A percentile compares a stretch with the other conserved stretches of the same genome.
phyloP scores from a whole-genome alignment of 1,140 invertebrate species.

The Bombyx mori region DNA sequence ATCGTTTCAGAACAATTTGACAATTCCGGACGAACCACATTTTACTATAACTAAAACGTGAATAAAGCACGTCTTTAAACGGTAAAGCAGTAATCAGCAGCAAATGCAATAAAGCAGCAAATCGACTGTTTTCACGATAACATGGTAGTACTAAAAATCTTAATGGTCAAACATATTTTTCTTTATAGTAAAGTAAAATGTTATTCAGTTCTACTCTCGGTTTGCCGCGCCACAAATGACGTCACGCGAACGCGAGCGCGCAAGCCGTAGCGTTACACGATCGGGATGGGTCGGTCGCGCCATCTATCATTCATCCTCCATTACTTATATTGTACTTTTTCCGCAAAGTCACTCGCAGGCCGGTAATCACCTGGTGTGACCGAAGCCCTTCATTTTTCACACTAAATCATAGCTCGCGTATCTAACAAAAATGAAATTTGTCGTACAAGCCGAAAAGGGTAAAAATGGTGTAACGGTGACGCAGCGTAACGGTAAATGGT shows the following conservation, averaged over 20 bases:
- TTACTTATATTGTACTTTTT: conserved; percentile 71
- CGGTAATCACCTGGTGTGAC: conserved; percentile 70
- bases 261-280: conserved; percentile 6
- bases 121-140: too few relatives aligned
- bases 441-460: conserved; percentile 66
- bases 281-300: conserved; percentile 36
- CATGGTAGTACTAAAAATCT: conserved; percentile 54
- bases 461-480: conserved; percentile 33
- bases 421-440: conserved; percentile 70
- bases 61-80: too few relatives aligned
- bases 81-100: too few relatives aligned
- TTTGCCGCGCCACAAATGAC: conserved; percentile 35
- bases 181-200: conserved; percentile 50
- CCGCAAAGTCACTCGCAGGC: conserved; percentile 68
- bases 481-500: conserved; percentile 47
- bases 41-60: too few relatives aligned
- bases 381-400: conserved; percentile 66
- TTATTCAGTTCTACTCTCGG: conserved; percentile 71
- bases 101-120: too few relatives aligned
- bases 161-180: conserved; percentile 31
- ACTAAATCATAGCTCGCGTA: conserved; percentile 68
- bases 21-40: too few relatives aligned
- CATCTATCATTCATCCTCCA: conserved; percentile 71
- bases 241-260: conserved; percentile 21
- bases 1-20: too few relatives aligned